These are phyloP conservation scores for Hydrophis major DNA, from an alignment of 2,797 vertebrate species.

Conservation along the genomic window DNA sequence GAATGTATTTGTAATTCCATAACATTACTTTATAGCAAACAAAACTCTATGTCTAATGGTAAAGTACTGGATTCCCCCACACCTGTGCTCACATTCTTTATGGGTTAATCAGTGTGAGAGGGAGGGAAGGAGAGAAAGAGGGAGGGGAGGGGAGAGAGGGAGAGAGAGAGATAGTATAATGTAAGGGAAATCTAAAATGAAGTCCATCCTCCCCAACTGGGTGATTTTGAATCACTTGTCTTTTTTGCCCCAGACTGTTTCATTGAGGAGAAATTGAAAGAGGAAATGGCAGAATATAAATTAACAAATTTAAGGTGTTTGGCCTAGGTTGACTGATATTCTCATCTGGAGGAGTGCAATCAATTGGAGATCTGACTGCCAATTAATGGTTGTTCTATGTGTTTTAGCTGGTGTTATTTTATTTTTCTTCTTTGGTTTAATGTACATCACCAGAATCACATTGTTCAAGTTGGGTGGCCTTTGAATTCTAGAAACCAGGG, in stretches of 20 bases:
- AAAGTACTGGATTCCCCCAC: neutral
- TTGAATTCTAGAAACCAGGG: neutral
- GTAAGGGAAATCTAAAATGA: neutral
- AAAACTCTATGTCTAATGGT: neutral
- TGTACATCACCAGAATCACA: neutral
- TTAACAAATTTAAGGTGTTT: neutral
- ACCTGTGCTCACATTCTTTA: neutral
- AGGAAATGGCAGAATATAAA: neutral
- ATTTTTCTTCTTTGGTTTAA: neutral
- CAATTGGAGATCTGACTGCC: neutral
- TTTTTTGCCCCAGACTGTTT: neutral
- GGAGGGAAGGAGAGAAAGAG: neutral
- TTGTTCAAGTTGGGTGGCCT: neutral
- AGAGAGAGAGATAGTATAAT: neutral
- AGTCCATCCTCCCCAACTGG: neutral
- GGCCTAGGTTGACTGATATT: neutral
- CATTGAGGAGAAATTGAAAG: neutral
- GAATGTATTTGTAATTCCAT: neutral
- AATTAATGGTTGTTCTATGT: neutral
- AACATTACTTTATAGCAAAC: neutral
- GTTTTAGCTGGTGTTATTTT: neutral
- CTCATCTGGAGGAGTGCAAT: neutral
- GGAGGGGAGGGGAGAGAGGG: neutral
- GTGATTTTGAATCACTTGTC: neutral
- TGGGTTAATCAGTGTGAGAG: neutral